Percentiles rank a stretch among this genome's conserved stretches.
phyloP scores from a whole-genome alignment of 2,888 invertebrate genomes.

The Drosophila fungiperda region DNA sequence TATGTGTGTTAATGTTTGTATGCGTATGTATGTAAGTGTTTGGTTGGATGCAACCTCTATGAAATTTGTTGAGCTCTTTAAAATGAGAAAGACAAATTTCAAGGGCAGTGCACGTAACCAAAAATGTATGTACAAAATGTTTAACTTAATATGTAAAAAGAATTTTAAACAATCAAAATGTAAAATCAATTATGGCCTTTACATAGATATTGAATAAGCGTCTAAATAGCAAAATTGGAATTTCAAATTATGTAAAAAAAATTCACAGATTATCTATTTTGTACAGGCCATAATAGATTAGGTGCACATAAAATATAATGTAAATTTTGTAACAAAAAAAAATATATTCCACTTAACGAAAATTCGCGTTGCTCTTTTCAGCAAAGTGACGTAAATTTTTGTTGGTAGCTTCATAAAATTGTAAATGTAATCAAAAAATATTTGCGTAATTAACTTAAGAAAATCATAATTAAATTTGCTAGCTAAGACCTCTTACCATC shows the following conservation, averaged over 20 bases:
- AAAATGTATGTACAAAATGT: conserved; percentile 74
- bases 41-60: conserved; percentile 37
- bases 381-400: neutral
- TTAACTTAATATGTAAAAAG: conserved; percentile 21
- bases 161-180: neutral
- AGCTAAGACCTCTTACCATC: conserved; percentile 84
- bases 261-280: neutral
- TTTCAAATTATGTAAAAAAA: neutral
- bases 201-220: neutral
- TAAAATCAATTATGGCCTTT: conserved; percentile 2
- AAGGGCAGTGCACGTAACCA: conserved; percentile 35
- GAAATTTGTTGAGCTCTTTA: conserved; percentile 26
- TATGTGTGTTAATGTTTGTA: conserved; percentile 32
- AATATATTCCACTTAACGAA: neutral
- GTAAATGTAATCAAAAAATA: conserved; percentile 15
- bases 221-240: neutral
- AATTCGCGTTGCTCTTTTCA: neutral
- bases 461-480: conserved; percentile 42
- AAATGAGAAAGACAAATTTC: conserved; percentile 44
- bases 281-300: neutral
- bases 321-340: neutral
- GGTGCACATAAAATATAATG: neutral
- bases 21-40: conserved; percentile 35
- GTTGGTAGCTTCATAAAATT: conserved; percentile 6
- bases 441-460: conserved; percentile 29